Base-by-base conservation (phyloP, 2,888 invertebrate genomes). In the Ornithoptera priamus region DNA sequence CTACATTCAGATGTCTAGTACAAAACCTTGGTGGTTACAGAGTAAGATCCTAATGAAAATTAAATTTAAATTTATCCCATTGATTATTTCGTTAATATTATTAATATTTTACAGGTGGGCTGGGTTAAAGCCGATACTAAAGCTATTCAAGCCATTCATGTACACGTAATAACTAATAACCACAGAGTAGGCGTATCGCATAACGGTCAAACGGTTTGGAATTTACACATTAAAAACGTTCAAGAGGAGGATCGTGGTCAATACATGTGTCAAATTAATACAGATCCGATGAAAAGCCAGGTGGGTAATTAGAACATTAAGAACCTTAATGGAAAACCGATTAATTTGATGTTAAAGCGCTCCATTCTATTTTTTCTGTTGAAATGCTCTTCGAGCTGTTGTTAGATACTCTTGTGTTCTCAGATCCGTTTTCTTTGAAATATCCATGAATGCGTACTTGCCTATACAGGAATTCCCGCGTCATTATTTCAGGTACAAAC, bases 241-340 rank as follows among this genome's bases (percentile, higher is more conserved):
- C 96, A 97, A 80, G 96, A 96, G 83, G 97, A 97, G 82, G 98
- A 98, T 87, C 94, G 95, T 64, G 98, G 98, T 46, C 95, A 96
- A 77, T 98, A 98, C 90, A 97, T 97, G 97, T 98, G 98, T 88
- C 98, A 98, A 92, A 95, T 98, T 81, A 98, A 98, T 92, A 98
- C 98, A 24, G 97, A 97, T 89, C 98, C 98, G 0, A 98, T 98
- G 98, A 96, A 97, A 89, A 97, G 97, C 87, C 98, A 97, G 95
- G 97, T 98, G 91, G 15, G 67, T 64, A 62, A 62, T 50, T 12
- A 53, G 20, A 62, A 62, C 36, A 58, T 62, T 17, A 50, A 58
- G 15, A 39, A 57, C 12, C 6, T 65, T 24, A 59, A 60, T 56
- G 39, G 3, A 46, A 46, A 46, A 12, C 53, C 10, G 20, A 70